A percentile compares a stretch with the other conserved stretches of the same genome.
phyloP scores from a whole-genome alignment of 2,888 invertebrate genomes.

The Cataglyphis livida region DNA sequence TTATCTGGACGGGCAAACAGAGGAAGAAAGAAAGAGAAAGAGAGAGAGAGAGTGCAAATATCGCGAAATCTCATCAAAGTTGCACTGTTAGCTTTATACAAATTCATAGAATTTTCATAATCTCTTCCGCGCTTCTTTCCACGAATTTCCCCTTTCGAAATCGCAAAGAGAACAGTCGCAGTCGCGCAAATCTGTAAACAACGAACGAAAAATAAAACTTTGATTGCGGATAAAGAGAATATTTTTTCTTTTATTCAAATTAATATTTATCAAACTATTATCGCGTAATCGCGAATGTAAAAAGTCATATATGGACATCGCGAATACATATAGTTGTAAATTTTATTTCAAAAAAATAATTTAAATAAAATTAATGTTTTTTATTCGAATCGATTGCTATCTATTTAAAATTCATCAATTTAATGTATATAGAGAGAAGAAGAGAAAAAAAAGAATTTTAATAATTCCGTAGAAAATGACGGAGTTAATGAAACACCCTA shows the following conservation, averaged over 20 bases:
- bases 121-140: not conserved
- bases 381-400: not conserved
- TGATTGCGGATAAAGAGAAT: not conserved
- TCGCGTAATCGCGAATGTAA: not conserved
- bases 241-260: not conserved
- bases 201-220: not conserved
- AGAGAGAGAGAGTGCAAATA: not conserved
- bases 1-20: constrained; percentile 64
- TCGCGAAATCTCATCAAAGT: constrained; percentile 7
- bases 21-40: not conserved
- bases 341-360: not conserved
- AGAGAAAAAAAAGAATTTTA: not conserved
- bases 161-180: not conserved
- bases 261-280: not conserved
- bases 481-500: not conserved
- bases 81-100: not conserved
- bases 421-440: not conserved
- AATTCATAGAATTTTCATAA: not conserved
- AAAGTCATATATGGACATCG: not conserved
- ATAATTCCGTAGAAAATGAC: not conserved
- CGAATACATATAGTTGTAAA: not conserved
- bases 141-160: not conserved
- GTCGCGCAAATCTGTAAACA: not conserved
- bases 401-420: not conserved
- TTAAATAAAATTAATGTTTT: not conserved